Conservation (phyloP, 2,888 invertebrate genomes). For the Lumbricus terrestris region DNA sequence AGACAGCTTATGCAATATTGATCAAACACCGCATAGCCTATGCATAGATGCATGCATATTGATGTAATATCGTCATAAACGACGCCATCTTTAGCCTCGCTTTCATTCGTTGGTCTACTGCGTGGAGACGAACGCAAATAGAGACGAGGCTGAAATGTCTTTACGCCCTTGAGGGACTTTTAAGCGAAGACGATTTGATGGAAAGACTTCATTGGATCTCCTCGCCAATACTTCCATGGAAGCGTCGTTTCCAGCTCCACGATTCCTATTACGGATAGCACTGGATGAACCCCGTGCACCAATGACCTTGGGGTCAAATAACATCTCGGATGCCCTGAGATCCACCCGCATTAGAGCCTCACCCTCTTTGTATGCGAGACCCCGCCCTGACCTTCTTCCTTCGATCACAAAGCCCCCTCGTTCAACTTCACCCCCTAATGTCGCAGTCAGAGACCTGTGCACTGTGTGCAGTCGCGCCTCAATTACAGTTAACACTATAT, state of each 20-base stretch:
- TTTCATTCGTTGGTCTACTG: too few species aligned
- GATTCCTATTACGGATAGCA: not conserved
- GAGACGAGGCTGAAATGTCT: not conserved
- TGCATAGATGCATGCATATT: not conserved
- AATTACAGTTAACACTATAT: not conserved
- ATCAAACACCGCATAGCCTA: not conserved
- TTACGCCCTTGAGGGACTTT: not conserved
- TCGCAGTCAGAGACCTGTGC: not conserved
- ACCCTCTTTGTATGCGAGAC: not conserved
- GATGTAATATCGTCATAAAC: too few species aligned
- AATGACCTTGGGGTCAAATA: not conserved
- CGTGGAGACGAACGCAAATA: not conserved
- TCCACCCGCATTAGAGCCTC: not conserved
- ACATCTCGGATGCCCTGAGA: not conserved
- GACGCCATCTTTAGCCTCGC: too few species aligned
- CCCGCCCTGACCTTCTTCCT: not conserved
- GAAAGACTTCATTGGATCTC: not conserved
- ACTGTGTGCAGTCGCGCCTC: too few species aligned
- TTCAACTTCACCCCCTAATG: not conserved
- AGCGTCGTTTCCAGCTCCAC: not conserved
- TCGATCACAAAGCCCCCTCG: not conserved
- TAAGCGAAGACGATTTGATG: not conserved
- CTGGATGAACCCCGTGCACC: not conserved
- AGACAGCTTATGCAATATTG: not conserved
- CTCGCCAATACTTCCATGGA: too few species aligned